Evolutionary conservation across 1,140 invertebrate species (phyloP).

Genomic region (Aphaenogaster ashmeadi): DNA sequence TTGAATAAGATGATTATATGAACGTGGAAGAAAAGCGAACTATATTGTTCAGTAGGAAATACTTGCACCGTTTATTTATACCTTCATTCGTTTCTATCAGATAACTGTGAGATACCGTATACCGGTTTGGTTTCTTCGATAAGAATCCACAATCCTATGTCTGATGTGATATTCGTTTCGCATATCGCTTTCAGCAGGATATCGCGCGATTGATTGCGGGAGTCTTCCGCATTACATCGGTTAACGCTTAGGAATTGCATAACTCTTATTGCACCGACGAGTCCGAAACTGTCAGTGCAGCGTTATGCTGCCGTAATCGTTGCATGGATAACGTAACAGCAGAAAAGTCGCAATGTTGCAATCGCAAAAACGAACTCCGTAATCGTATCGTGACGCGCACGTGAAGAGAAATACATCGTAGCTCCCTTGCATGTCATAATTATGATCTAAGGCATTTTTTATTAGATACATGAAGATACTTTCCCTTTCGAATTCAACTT

Average conservation of each 20-base stretch:
- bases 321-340: conserved; percentile 20
- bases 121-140: background rate
- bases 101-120: background rate
- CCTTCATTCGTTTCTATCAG: background rate
- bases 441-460: background rate
- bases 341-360: conserved; percentile 19
- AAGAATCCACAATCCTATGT: background rate
- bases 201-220: background rate
- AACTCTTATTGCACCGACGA: conserved; percentile 52
- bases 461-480: background rate
- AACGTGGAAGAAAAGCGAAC: background rate
- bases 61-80: background rate
- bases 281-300: background rate
- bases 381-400: background rate
- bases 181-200: background rate
- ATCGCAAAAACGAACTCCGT: conserved; percentile 21
- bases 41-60: background rate
- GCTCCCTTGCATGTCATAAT: background rate
- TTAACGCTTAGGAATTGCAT: conserved; percentile 55
- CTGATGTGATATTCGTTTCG: background rate
- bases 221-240: conserved; percentile 60
- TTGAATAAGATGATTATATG: background rate
- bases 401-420: background rate
- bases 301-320: background rate
- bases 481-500: background rate